Evolutionary conservation across 2,113 vertebrate species (phyloP).

Genomic region (Scopus umbretta): DNA sequence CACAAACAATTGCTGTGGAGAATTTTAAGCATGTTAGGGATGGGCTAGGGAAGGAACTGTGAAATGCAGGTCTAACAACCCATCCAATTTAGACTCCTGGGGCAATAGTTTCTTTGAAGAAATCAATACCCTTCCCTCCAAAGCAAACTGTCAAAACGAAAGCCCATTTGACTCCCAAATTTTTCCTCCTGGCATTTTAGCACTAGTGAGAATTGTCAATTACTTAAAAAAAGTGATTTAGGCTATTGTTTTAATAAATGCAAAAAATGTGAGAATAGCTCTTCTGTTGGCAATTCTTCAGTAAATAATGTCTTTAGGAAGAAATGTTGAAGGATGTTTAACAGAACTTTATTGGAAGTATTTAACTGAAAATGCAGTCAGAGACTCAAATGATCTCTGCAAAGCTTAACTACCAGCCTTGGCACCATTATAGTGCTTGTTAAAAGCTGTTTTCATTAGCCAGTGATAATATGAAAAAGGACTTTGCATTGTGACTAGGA

Average conservation of each 20-base stretch:
- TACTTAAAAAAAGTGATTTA: background rate
- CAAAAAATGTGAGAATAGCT: background rate
- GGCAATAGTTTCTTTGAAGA: constrained; percentile 35
- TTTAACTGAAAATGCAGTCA: background rate
- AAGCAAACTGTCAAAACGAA: constrained; percentile 43
- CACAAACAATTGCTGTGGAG: constrained; percentile 13
- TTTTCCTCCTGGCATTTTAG: background rate
- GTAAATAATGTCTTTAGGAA: background rate
- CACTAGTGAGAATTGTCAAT: background rate
- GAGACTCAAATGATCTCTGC: background rate
- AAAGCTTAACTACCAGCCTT: background rate
- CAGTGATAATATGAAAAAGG: background rate
- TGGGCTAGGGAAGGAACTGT: constrained; percentile 42
- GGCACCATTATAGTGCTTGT: background rate
- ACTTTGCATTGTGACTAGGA: background rate
- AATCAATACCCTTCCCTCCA: constrained; percentile 35
- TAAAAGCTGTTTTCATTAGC: background rate
- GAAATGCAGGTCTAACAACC: constrained; percentile 49
- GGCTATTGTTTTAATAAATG: background rate
- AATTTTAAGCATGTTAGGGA: constrained; percentile 61
- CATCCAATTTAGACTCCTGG: background rate
- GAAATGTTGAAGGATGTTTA: background rate
- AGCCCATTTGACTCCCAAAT: background rate
- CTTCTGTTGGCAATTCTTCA: background rate
- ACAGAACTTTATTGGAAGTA: background rate